These are phyloP conservation scores for Gambelia wislizenii DNA, from an alignment of 2,797 vertebrate species.

Conservation along the genomic window DNA sequence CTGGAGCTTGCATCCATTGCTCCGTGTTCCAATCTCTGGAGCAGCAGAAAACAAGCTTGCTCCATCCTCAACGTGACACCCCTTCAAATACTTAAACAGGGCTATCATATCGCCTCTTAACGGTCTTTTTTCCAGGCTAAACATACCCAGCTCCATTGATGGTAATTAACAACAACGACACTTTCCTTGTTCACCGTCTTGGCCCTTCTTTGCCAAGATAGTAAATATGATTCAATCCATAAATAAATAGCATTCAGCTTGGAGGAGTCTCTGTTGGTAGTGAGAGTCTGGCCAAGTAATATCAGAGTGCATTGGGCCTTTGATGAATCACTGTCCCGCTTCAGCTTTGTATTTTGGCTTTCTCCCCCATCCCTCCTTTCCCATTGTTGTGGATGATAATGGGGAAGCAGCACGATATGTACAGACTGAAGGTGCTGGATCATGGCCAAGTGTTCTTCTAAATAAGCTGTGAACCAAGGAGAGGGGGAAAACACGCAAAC, in stretches of 20 bases:
- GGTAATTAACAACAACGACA: too few species aligned
- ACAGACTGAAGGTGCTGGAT: not conserved
- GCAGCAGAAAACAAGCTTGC: too few species aligned
- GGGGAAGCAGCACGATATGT: not conserved
- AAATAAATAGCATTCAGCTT: not conserved
- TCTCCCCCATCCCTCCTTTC: not conserved
- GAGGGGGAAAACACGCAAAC: not conserved
- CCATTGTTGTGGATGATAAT: not conserved
- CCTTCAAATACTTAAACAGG: too few species aligned
- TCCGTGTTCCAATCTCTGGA: too few species aligned
- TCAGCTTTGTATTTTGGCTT: not conserved
- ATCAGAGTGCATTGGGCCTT: not conserved
- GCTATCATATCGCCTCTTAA: too few species aligned
- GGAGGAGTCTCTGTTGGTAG: not conserved
- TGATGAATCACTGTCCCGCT: not conserved
- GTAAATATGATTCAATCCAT: not conserved
- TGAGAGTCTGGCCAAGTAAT: not conserved
- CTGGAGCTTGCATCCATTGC: too few species aligned
- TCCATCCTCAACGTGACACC: too few species aligned
- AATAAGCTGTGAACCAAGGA: not conserved
- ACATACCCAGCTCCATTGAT: too few species aligned
- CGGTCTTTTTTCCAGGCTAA: too few species aligned
- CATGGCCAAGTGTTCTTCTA: not conserved
- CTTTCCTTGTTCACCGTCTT: too few species aligned
- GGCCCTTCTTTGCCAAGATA: not conserved